phyloP scores from a whole-genome alignment of 2,888 invertebrate genomes.

The Noctuana brunneofusca region DNA sequence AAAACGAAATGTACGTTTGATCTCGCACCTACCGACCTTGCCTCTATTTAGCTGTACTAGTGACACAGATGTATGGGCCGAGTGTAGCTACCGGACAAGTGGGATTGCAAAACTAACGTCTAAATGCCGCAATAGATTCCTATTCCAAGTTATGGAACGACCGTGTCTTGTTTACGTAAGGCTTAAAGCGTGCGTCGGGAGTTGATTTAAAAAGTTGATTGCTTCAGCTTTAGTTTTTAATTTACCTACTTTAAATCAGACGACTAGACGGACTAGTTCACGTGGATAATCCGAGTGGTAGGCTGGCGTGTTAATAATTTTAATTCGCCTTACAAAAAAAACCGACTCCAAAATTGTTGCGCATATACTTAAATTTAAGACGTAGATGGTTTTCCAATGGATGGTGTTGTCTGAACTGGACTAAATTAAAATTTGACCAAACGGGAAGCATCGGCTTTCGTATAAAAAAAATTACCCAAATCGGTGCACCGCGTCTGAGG shows the following conservation, averaged over 20 bases:
- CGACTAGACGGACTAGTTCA: background rate
- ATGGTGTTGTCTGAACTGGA: no score
- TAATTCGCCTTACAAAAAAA: no score
- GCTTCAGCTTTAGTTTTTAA: slow-evolving; percentile 2
- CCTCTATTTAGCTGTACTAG: slow-evolving; percentile 9
- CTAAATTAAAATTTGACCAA: no score
- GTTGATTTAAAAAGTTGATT: slow-evolving; percentile 27
- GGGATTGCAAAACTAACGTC: slow-evolving; percentile 25
- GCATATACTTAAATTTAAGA: no score
- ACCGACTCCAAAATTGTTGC: no score
- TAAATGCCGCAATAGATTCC: slow-evolving; percentile 31
- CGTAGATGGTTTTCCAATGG: no score
- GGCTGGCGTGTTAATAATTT: no score
- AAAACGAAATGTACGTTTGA: background rate
- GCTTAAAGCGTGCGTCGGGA: slow-evolving; percentile 15
- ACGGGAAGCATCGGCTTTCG: no score
- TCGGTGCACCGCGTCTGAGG: no score
- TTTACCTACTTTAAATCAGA: slow-evolving; percentile 18
- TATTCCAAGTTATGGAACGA: slow-evolving; percentile 31
- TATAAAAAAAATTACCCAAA: no score
- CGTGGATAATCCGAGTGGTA: no score
- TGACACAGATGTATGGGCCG: slow-evolving; percentile 17
- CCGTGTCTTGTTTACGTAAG: slow-evolving; percentile 34
- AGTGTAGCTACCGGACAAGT: slow-evolving; percentile 6
- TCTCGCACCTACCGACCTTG: slow-evolving; percentile 20